Evolutionary conservation across 2,888 invertebrate genomes (phyloP).

Genomic region (Octonoba sinensis): DNA sequence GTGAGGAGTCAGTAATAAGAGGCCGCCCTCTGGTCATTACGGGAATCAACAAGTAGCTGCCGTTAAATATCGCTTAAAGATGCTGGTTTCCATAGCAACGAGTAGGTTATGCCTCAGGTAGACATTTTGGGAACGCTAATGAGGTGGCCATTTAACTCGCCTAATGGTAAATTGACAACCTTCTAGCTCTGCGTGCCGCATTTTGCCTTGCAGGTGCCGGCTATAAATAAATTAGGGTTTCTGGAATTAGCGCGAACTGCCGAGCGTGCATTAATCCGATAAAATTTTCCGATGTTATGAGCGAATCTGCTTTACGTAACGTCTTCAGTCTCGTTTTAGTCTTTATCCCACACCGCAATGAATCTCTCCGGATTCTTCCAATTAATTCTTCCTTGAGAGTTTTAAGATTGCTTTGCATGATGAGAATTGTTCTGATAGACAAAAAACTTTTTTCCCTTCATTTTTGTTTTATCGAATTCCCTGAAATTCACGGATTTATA

Average conservation of each 20-base stretch:
- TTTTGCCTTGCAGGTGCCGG: slow-evolving; percentile 32
- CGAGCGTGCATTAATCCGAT: slow-evolving; percentile 42
- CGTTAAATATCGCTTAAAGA: slow-evolving; percentile 60
- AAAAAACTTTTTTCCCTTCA: no score
- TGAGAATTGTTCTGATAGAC: no score
- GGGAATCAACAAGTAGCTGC: slow-evolving; percentile 60
- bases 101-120: slow-evolving; percentile 44
- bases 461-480: no score
- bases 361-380: no score
- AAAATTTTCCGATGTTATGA: slow-evolving; percentile 28
- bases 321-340: no score
- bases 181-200: slow-evolving; percentile 37
- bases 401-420: no score
- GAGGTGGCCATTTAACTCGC: slow-evolving; percentile 55
- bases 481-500: no score
- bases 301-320: no score
- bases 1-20: slow-evolving; percentile 21
- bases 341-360: no score
- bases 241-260: slow-evolving; percentile 11
- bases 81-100: slow-evolving; percentile 45
- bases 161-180: slow-evolving; percentile 61
- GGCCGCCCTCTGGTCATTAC: slow-evolving; percentile 49
- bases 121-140: slow-evolving; percentile 45
- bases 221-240: slow-evolving; percentile 51
- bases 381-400: no score